phyloP scores from a whole-genome alignment of 1,140 invertebrate genomes.

The Euborellia annulipes region DNA sequence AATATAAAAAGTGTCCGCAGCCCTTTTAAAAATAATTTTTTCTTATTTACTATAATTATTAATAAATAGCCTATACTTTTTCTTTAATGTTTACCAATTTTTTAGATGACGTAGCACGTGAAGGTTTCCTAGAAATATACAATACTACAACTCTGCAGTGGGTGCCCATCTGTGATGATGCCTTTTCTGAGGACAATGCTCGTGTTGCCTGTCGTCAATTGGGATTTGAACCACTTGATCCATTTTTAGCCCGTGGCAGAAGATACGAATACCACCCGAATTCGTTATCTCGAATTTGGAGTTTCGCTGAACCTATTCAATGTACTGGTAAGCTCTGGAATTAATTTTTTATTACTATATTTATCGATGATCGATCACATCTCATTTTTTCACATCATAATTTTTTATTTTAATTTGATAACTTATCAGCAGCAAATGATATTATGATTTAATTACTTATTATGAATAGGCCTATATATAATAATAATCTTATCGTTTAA shows the following conservation, averaged over 20 bases:
- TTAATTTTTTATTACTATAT: too few species aligned
- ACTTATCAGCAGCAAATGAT: too few species aligned
- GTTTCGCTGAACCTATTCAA: slow-evolving; percentile 85
- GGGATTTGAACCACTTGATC: slow-evolving; percentile 78
- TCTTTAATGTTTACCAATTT: slow-evolving; percentile 4
- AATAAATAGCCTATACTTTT: slow-evolving; percentile 3
- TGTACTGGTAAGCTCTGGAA: slow-evolving; percentile 43
- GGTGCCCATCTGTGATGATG: slow-evolving; percentile 89
- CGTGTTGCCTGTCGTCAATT: slow-evolving; percentile 88
- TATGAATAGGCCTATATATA: too few species aligned
- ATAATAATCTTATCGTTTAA: too few species aligned
- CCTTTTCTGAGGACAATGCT: slow-evolving; percentile 88
- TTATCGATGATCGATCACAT: too few species aligned
- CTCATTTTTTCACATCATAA: too few species aligned
- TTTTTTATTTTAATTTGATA: too few species aligned
- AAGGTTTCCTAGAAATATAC: slow-evolving; percentile 84
- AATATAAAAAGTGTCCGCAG: slow-evolving; percentile 21
- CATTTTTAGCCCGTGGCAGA: slow-evolving; percentile 63
- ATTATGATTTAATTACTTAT: too few species aligned
- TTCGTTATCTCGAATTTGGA: slow-evolving; percentile 68
- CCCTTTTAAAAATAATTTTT: slow-evolving; percentile 7
- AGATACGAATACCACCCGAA: slow-evolving; percentile 74
- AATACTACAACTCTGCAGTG: slow-evolving; percentile 89
- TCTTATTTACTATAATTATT: slow-evolving; percentile 12
- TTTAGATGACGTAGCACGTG: too few species aligned